Conservation (phyloP, 1,140 invertebrate genomes). For the Aleiodes sp. region DNA sequence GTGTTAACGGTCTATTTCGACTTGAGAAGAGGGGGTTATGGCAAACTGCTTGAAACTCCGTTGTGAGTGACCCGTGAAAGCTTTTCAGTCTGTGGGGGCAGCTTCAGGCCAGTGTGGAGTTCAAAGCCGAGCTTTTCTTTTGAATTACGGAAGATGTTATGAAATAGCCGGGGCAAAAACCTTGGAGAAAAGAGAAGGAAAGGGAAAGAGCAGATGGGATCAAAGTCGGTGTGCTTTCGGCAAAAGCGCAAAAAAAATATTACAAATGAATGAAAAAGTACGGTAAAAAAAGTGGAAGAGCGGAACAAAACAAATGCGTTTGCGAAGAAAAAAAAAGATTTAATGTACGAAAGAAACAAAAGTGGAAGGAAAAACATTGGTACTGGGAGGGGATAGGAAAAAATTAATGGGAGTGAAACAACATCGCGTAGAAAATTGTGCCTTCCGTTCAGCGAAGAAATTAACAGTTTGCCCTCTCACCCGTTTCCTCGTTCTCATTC, state of each 20-base stretch:
- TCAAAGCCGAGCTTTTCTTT: constrained; percentile 16
- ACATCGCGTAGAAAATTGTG: constrained; percentile 1
- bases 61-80: constrained; percentile 27
- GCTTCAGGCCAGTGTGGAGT: neutral
- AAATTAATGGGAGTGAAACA: constrained; percentile 19
- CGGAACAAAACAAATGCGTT: neutral
- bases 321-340: neutral
- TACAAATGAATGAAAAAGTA: neutral
- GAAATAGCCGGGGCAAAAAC: constrained; percentile 5
- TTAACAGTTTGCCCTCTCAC: neutral
- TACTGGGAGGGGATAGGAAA: neutral
- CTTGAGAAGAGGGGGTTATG: constrained; percentile 44
- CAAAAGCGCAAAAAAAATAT: neutral
- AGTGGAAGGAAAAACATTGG: constrained; percentile 11
- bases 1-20: constrained; percentile 48
- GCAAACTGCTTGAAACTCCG: constrained; percentile 48
- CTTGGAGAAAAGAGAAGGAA: neutral
- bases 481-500: neutral
- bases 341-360: neutral
- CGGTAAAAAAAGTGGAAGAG: neutral
- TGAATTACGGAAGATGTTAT: constrained; percentile 23
- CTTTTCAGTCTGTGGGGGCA: neutral
- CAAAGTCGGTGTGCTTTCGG: neutral
- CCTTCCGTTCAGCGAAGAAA: neutral
- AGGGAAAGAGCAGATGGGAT: neutral